phyloP scores from a whole-genome alignment of 2,113 vertebrate species.

The Sus scrofa region T2T-Sscrofa CM000817.6:11664501-11665000 shows the following conservation, averaged over 20 bases:
- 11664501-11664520: neutral
- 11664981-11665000: neutral
- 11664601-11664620: neutral
- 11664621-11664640: neutral
- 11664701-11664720: neutral
- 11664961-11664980: neutral
- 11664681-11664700: accelerated
- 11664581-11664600: neutral
- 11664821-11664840: neutral
- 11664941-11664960: neutral
- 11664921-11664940: neutral
- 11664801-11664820: neutral
- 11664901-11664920: neutral
- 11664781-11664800: neutral
- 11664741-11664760: neutral
- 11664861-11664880: neutral
- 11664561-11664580: neutral
- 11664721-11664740: neutral
- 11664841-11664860: neutral
- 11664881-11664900: neutral
- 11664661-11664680: accelerated
- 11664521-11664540: neutral
- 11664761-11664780: neutral
- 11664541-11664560: neutral
- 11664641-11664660: neutral